These are phyloP conservation scores for Pterois miles DNA, from an alignment of 2,797 vertebrate species.

Conservation along the genomic window DNA sequence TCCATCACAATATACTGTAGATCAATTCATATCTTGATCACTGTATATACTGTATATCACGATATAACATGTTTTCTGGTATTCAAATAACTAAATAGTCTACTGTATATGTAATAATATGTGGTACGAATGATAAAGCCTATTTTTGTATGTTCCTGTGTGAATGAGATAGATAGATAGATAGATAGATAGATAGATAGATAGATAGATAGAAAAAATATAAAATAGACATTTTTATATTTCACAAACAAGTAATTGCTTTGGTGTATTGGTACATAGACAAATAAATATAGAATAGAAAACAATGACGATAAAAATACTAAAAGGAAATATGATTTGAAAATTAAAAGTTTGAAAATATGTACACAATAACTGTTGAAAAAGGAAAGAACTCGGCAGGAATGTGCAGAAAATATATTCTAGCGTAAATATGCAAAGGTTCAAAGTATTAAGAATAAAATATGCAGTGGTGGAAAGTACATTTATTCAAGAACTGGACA, in stretches of 20 bases:
- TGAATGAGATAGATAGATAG: too few relatives aligned
- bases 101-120: too few relatives aligned
- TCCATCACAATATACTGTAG: too few relatives aligned
- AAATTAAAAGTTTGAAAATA: neutral
- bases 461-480: neutral
- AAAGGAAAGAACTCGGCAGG: neutral
- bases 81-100: too few relatives aligned
- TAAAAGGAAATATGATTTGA: neutral
- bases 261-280: neutral
- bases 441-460: neutral
- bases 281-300: neutral
- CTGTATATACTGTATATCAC: too few relatives aligned
- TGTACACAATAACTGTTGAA: neutral
- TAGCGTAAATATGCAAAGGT: neutral
- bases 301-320: neutral
- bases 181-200: too few relatives aligned
- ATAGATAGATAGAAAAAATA: too few relatives aligned
- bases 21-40: too few relatives aligned
- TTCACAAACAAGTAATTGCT: neutral
- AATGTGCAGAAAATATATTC: neutral
- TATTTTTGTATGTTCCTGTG: rapidly evolving
- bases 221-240: rapidly evolving
- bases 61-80: too few relatives aligned
- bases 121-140: too few relatives aligned
- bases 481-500: too few relatives aligned